Evolutionary conservation across 2,888 invertebrate species (phyloP), one percentile per base, ranked within the genome.

Genomic region (Trachelus troglodyta): DNA sequence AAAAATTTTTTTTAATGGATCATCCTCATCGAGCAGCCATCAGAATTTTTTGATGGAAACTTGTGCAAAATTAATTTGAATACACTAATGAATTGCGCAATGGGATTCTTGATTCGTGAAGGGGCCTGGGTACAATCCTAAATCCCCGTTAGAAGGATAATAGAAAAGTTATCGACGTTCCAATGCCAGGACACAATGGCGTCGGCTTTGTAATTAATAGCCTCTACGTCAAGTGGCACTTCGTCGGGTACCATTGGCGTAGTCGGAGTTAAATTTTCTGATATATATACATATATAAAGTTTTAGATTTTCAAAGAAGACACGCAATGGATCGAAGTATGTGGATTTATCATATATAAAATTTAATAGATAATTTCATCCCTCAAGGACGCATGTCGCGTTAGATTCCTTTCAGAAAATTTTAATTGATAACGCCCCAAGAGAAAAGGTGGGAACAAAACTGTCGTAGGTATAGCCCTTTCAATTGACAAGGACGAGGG

Each of bases 91-190:
- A 56, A 56, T 56, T 23, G 23, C 1, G 6, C 23, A 56, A 23
- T 56, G 56, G 1, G 23, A 56, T 56, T 56, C 56, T 9, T 9
- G 56, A 56, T 23, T 56, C 56, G 56, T 23, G 23, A 23, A 56
- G 6, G 23, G 56, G 0, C 9, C 35, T 11, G 15, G 23, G 56
- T 56, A 56, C 15, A 56, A 15, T 75, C 80, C 82, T 83, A 85
- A 87, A 85, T 84, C 84, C 83, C 84, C 83, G 83, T 85, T 85
- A 84, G 81, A 83, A 77, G 85, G 82, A 83, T 85, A 87, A 88
- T 87, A 85, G 87, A 85, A 87, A 88, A 88, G 84, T 85, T 85
- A 87, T 88, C 83, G 87, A 81, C 82, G 81, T 78, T 80, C 82
- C 84, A 83, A 86, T 84, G 69, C 79, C 82, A 75, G 81, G 82